Base-by-base conservation (phyloP, 2,797 vertebrate genomes). In the Pygocentrus nattereri region DNA sequence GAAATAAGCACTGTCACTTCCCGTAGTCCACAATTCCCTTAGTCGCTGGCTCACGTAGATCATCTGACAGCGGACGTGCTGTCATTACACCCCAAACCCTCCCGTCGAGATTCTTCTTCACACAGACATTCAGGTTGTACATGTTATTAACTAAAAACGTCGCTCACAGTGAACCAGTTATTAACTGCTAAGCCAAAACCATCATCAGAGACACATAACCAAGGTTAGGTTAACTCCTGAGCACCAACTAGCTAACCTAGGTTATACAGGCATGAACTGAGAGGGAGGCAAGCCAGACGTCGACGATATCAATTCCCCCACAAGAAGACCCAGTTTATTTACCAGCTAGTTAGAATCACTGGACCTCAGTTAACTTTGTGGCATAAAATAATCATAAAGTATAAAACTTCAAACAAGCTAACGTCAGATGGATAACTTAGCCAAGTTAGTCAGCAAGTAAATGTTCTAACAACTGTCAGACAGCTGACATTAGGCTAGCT, bases 41-140 rank as follows among this genome's bases (percentile, higher is more conserved):
- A 95, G 92, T 97, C 96, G 94, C 96, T 96, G 3, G 18, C 19
- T 19, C 31, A 34, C 23, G 27, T 23, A 68, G 47, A 92, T 98
- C 97, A 96, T 96, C 97, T 93, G 96, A 95, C 92, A 94, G 96
- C 93, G 94, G 94, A 92, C 93, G 95, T 92, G 94, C 95, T 95
- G 95, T 97, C 96, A 98, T 97, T 94, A 97, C 96, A 89, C 77
- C 91, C 74, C 79, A 86, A 95, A 91, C 93, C 96, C 86, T 94
- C 94, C 92, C 70, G 31, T 88, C 88, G 90, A 84, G 91, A 86
- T 86, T 85, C 86, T 94, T 94, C 93, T 95, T 93, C 90, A 93
- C 94, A 41, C 11, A 62, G 27, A 31, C 62, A 21, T 1, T 44
- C 10, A 12, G 64, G 10, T 41, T 23, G 44, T 10, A 12, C 34